A percentile compares a stretch with the other conserved stretches of the same genome.
Evolutionary conservation across 2,888 invertebrate species (phyloP).

Genomic region (Sabatieria punctata): DNA sequence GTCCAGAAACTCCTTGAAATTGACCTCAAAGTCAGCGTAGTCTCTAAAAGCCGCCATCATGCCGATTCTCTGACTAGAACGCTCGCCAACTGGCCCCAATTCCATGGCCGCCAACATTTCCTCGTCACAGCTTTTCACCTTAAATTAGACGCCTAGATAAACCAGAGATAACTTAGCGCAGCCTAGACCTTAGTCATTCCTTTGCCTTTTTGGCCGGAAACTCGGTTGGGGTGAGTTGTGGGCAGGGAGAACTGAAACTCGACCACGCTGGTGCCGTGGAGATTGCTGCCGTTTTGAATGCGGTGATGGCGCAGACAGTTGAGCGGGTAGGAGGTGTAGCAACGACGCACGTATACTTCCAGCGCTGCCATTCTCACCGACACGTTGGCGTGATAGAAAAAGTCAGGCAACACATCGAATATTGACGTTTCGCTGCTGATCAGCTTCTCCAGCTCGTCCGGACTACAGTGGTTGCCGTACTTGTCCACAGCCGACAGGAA

Average conservation of each 20-base stretch:
- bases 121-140: neutral
- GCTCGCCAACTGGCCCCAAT: neutral
- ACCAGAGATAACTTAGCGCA: too few relatives aligned
- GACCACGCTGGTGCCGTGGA: constrained; percentile 48
- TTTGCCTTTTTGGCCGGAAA: constrained; percentile 1
- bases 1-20: constrained; percentile 8
- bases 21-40: constrained; percentile 58
- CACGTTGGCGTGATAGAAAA: constrained; percentile 81
- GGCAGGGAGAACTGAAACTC: constrained; percentile 89
- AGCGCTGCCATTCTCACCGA: constrained; percentile 83
- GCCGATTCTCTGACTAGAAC: constrained; percentile 57
- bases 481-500: constrained; percentile 93
- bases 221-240: constrained; percentile 78
- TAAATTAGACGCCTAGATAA: too few relatives aligned
- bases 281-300: too few relatives aligned
- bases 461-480: constrained; percentile 94
- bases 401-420: constrained; percentile 91
- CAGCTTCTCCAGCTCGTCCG: constrained; percentile 79
- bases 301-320: constrained; percentile 77
- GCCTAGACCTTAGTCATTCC: too few relatives aligned
- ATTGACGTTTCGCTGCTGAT: constrained; percentile 96
- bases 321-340: constrained; percentile 83
- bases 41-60: constrained; percentile 79
- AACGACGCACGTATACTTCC: constrained; percentile 77
- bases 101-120: neutral